phyloP scores from a whole-genome alignment of 1,140 invertebrate genomes.

The Drosophila azteca region DNA sequence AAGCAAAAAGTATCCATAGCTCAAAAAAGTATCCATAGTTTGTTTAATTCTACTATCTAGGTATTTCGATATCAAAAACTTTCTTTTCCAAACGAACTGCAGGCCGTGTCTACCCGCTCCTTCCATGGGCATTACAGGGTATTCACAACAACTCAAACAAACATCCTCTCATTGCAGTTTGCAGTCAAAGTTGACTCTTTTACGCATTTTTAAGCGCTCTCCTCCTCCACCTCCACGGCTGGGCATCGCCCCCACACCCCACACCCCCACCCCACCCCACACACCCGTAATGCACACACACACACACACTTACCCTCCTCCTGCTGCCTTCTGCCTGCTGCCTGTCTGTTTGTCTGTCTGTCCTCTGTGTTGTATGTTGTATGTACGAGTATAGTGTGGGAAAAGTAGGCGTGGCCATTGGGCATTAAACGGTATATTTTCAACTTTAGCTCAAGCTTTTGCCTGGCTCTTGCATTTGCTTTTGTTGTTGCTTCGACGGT shows the following conservation, averaged over 20 bases:
- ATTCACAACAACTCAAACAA: conserved; percentile 51
- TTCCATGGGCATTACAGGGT: not conserved
- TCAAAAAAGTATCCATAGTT: no score
- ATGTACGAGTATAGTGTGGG: conserved; percentile 56
- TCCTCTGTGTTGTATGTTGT: conserved; percentile 4
- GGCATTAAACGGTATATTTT: conserved; percentile 77
- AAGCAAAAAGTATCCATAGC: no score
- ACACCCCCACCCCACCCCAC: not conserved
- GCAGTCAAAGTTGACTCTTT: conserved; percentile 78
- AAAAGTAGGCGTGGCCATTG: conserved; percentile 76
- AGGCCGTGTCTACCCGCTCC: no score
- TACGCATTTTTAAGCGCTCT: conserved; percentile 74
- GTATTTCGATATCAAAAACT: no score
- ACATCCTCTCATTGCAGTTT: conserved; percentile 53
- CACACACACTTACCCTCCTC: not conserved
- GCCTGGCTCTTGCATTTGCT: conserved; percentile 53
- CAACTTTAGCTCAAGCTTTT: conserved; percentile 69
- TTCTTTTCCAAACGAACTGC: no score
- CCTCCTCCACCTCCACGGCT: conserved; percentile 22
- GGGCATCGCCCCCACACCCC: conserved; percentile 9
- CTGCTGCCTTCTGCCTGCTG: not conserved
- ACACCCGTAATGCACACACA: not conserved
- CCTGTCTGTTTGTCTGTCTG: not conserved
- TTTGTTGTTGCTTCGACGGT: conserved; percentile 32
- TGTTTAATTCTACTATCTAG: no score